Evolutionary conservation across 2,888 invertebrate species (phyloP).

Genomic region (Scaptodrosophila latifasciaeformis): DNA sequence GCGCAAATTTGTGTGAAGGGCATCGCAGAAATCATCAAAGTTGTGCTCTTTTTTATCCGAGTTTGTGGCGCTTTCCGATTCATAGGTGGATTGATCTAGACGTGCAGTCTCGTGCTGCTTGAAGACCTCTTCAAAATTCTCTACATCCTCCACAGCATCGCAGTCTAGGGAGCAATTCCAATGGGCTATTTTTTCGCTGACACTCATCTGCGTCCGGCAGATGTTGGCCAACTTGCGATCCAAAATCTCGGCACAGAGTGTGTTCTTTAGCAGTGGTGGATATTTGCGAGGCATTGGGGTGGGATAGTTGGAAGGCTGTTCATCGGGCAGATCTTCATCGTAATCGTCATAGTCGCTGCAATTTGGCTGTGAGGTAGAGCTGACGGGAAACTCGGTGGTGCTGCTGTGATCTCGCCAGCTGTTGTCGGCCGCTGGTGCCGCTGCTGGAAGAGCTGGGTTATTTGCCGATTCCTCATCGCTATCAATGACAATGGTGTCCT

Average conservation of each 20-base stretch:
- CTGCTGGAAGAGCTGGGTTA: not conserved
- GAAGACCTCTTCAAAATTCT: slow-evolving; percentile 64
- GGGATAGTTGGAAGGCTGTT: slow-evolving; percentile 20
- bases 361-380: slow-evolving; percentile 68
- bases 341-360: slow-evolving; percentile 55
- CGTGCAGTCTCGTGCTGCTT: slow-evolving; percentile 50
- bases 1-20: too few species aligned
- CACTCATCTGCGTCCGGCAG: slow-evolving; percentile 61
- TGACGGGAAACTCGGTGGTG: slow-evolving; percentile 73
- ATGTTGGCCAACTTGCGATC: slow-evolving; percentile 66
- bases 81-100: slow-evolving; percentile 9
- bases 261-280: slow-evolving; percentile 65
- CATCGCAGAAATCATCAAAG: slow-evolving; percentile 36
- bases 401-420: slow-evolving; percentile 48
- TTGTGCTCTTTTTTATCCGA: slow-evolving; percentile 20
- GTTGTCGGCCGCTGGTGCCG: not conserved
- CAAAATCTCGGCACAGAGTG: slow-evolving; percentile 65
- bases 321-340: slow-evolving; percentile 47
- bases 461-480: slow-evolving; percentile 7
- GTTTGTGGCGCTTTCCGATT: slow-evolving; percentile 17
- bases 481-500: slow-evolving; percentile 15
- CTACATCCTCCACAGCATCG: slow-evolving; percentile 72
- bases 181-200: slow-evolving; percentile 61
- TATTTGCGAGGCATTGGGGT: slow-evolving; percentile 45
- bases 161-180: slow-evolving; percentile 66